Conservation (phyloP, 2,888 invertebrate genomes). For the Zygothrica quintamaculata region DNA sequence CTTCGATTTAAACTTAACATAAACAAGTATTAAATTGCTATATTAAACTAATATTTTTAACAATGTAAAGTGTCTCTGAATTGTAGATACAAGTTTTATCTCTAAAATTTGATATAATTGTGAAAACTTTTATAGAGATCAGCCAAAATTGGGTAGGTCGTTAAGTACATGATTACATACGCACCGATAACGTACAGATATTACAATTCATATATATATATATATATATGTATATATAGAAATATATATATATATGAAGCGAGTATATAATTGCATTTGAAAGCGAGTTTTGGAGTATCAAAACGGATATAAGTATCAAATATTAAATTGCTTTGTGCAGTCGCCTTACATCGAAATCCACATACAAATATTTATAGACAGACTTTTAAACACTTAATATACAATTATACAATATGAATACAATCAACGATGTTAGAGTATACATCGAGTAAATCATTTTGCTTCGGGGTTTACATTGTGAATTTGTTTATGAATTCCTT, state of each 20-base stretch:
- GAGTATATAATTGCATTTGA: conserved; percentile 47
- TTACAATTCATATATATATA: conserved; percentile 16
- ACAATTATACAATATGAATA: conserved; percentile 35
- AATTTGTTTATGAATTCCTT: conserved; percentile 65
- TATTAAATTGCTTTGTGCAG: conserved; percentile 57
- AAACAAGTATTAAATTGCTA: conserved; percentile 16
- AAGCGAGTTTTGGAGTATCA: conserved; percentile 72
- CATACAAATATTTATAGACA: conserved; percentile 51
- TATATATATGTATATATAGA: too few relatives aligned
- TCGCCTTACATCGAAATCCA: conserved; percentile 10
- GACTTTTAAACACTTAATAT: conserved; percentile 53
- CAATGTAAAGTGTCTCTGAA: conserved; percentile 20
- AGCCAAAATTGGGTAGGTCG: conserved; percentile 20
- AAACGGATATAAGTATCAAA: conserved; percentile 63
- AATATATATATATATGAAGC: conserved; percentile 30
- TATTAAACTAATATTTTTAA: conserved; percentile 32
- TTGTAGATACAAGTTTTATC: background rate
- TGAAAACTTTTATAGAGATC: conserved; percentile 60
- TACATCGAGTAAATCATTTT: conserved; percentile 56
- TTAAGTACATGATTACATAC: conserved; percentile 61
- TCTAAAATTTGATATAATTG: conserved; percentile 3
- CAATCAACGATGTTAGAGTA: conserved; percentile 31
- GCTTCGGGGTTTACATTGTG: conserved; percentile 50
- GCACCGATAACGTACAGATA: conserved; percentile 7
- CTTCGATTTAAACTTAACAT: conserved; percentile 33